phyloP scores from a whole-genome alignment of 2,113 vertebrate genomes.

The Thamnaconus septentrionalis region DNA sequence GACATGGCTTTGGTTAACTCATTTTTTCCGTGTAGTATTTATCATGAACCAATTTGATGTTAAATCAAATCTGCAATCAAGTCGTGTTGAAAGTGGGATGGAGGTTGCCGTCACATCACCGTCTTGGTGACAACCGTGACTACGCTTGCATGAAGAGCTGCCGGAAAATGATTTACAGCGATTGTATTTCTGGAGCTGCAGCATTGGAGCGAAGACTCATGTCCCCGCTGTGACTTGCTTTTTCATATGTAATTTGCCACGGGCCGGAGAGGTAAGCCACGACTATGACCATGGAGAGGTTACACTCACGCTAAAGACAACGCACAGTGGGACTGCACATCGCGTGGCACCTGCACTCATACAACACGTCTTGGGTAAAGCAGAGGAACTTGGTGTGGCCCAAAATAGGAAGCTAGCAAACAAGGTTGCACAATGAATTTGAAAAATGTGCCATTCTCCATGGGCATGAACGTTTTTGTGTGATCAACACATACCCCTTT shows the following conservation, averaged over 20 bases:
- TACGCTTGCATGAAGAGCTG: constrained; percentile 47
- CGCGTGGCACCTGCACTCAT: constrained; percentile 6
- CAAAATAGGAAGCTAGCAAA: constrained; percentile 37
- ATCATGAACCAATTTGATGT: constrained; percentile 4
- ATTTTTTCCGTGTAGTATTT: too few relatives aligned
- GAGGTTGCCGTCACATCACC: constrained; percentile 25
- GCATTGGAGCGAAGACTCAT: constrained; percentile 38
- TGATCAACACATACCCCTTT: too few relatives aligned
- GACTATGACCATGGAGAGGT: constrained; percentile 21
- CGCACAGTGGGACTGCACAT: constrained; percentile 15
- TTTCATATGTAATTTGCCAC: constrained; percentile 61
- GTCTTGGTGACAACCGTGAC: constrained; percentile 61
- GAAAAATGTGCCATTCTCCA: too few relatives aligned
- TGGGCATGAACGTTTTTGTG: too few relatives aligned
- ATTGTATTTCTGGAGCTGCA: constrained; percentile 36
- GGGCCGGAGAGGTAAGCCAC: constrained; percentile 38
- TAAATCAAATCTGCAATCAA: constrained; percentile 15
- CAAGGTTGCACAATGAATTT: background rate
- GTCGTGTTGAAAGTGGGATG: constrained; percentile 3
- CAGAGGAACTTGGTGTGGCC: constrained; percentile 48
- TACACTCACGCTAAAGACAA: constrained; percentile 33
- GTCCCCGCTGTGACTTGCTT: constrained; percentile 42
- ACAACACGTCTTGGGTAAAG: background rate
- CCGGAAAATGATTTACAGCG: constrained; percentile 60
- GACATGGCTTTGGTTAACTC: too few relatives aligned